Evolutionary conservation across 2,888 invertebrate genomes (phyloP), one percentile per base, ranked within the genome.

Genomic region (Lithophane leautieri): DNA sequence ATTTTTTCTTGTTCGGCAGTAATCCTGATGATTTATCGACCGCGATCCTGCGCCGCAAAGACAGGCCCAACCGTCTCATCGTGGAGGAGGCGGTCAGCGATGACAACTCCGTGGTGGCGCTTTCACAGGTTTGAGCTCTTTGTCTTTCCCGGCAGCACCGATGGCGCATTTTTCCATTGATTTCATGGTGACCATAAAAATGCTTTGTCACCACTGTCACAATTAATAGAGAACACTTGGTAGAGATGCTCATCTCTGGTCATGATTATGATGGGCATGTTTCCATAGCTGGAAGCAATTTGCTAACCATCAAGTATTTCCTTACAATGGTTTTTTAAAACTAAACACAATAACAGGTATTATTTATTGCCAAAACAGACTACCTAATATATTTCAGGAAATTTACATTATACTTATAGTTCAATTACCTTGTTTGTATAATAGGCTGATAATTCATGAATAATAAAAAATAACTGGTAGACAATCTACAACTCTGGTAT

Each of bases 71-170:
- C 96, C 98, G 99, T 92, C 97, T 99, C 86, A 97, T 99, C 91
- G 99, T 99, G 34, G 99, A 99, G 93, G 99, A 99, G 95, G 99
- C 99, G 52, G 98, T 98, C 89, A 99, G 99, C 94, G 99, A 99
- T 97, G 99, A 99, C 95, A 99, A 99, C 95, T 99, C 99, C 0
- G 99, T 99, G 83, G 99, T 99, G 82, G 98, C 99, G 47, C 96
- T 99, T 83, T 99, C 99, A 87, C 99, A 99, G 97, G 98, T 98
- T 92, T 93, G 92, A 76, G 61, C 73, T 67, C 84, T 86, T 86
- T 82, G 82, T 87, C 83, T 72, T 42, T 22, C 22, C 47, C 40
- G 34, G 52, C 66, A 28, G 52, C 62, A 28, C 62, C 66, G 78
- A 60, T 12, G 44, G n/a, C 63, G 65, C 62, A 66, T 44, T 60